Evolutionary conservation across 1,140 invertebrate species (phyloP).

Genomic region (Zaprionus camerounensis): DNA sequence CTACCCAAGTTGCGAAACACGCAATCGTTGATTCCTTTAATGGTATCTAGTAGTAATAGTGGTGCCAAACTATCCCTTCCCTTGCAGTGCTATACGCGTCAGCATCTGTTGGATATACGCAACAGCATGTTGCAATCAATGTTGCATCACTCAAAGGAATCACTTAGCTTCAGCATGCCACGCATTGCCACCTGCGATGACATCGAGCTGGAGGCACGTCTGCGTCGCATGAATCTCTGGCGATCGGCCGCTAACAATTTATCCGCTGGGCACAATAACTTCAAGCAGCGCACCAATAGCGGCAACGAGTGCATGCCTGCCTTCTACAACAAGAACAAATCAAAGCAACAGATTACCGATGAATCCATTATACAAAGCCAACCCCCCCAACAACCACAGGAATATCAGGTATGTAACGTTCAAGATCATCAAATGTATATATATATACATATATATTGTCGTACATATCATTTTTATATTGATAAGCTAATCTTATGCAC

Average conservation of each 20-base stretch:
- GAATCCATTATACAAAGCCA: constrained; percentile 80
- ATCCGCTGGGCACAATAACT: constrained; percentile 8
- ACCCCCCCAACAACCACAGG: constrained; percentile 69
- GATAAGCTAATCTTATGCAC: constrained; percentile 5
- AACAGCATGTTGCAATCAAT: constrained; percentile 60
- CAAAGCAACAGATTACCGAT: constrained; percentile 65
- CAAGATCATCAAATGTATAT: background rate
- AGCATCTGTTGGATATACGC: constrained; percentile 68
- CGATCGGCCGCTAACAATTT: constrained; percentile 48
- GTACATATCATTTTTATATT: constrained; percentile 13
- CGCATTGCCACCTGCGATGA: constrained; percentile 80
- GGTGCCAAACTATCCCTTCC: background rate
- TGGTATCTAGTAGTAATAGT: background rate
- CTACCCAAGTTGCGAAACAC: constrained; percentile 16
- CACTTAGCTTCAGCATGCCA: constrained; percentile 53
- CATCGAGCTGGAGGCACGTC: constrained; percentile 74
- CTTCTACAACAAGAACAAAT: constrained; percentile 70
- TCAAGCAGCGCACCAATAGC: constrained; percentile 35
- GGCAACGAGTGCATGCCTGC: constrained; percentile 69
- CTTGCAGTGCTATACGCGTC: constrained; percentile 56
- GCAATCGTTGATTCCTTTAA: constrained; percentile 1
- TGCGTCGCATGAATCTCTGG: constrained; percentile 78
- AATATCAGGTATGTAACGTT: constrained; percentile 68
- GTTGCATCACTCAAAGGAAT: constrained; percentile 56
- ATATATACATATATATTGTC: constrained; percentile 17